phyloP scores from a whole-genome alignment of 2,888 invertebrate species.

The Drosophila nr. medialis region DNA sequence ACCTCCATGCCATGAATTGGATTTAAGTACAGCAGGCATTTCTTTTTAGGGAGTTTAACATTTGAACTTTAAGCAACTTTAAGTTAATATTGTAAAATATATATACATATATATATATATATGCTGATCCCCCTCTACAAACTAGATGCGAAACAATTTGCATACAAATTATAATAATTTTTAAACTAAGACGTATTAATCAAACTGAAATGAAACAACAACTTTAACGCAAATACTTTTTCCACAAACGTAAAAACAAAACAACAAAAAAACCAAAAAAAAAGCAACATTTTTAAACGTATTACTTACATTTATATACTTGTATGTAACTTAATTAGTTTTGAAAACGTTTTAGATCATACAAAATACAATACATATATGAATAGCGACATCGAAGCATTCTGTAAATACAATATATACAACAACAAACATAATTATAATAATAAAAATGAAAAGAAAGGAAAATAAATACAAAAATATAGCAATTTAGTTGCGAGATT shows the following conservation, averaged over 20 bases:
- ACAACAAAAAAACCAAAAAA: slow-evolving; percentile 18
- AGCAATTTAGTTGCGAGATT: slow-evolving; percentile 49
- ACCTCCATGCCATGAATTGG: background rate
- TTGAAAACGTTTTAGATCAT: slow-evolving; percentile 80
- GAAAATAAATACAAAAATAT: slow-evolving; percentile 22
- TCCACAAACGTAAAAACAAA: slow-evolving; percentile 53
- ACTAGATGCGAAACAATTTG: slow-evolving; percentile 61
- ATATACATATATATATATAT: slow-evolving; percentile 9
- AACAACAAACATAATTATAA: slow-evolving; percentile 30
- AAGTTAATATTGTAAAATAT: slow-evolving; percentile 42
- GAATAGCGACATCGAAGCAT: slow-evolving; percentile 78
- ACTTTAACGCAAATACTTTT: slow-evolving; percentile 70
- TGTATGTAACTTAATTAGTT: slow-evolving; percentile 75
- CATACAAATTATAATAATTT: slow-evolving; percentile 70
- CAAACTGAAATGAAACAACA: slow-evolving; percentile 61
- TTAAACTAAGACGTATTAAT: slow-evolving; percentile 72
- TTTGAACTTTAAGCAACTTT: slow-evolving; percentile 23
- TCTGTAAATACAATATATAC: slow-evolving; percentile 72
- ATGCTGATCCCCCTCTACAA: slow-evolving; percentile 1
- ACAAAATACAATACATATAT: slow-evolving; percentile 48
- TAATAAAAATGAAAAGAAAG: slow-evolving; percentile 27
- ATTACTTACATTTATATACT: slow-evolving; percentile 71
- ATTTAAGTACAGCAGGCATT: slow-evolving; percentile 52
- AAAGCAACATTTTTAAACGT: slow-evolving; percentile 75
- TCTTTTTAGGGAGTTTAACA: slow-evolving; percentile 30